phyloP scores from a whole-genome alignment of 2,888 invertebrate genomes.

The Microchrysa polita region DNA sequence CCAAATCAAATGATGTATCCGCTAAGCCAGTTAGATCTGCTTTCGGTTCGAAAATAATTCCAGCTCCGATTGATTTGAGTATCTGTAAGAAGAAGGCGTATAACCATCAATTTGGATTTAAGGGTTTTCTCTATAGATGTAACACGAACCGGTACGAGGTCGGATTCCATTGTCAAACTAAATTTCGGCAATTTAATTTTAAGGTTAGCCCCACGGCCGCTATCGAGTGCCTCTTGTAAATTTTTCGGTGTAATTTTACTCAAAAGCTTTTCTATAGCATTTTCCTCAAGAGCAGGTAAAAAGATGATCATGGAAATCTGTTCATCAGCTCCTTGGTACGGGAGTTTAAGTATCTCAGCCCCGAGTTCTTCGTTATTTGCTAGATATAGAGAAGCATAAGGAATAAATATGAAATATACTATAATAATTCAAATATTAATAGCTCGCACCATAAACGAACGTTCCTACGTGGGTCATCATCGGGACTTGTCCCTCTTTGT shows the following conservation, averaged over 20 bases:
- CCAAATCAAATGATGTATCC: conserved; percentile 66
- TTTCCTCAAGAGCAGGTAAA: conserved; percentile 76
- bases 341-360: conserved; percentile 84
- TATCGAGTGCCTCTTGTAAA: conserved; percentile 72
- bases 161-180: conserved; percentile 78
- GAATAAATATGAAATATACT: background rate
- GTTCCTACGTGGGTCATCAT: conserved; percentile 91
- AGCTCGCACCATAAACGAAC: conserved; percentile 78
- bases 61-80: conserved; percentile 75
- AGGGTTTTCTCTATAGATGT: too few relatives aligned
- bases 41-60: conserved; percentile 70
- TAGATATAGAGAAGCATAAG: conserved; percentile 64
- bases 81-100: conserved; percentile 64
- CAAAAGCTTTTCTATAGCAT: conserved; percentile 75
- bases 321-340: conserved; percentile 78
- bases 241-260: conserved; percentile 75
- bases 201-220: conserved; percentile 75
- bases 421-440: conserved; percentile 1
- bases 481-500: conserved; percentile 76
- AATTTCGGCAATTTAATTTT: conserved; percentile 85
- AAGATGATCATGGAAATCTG: conserved; percentile 86
- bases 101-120: too few relatives aligned
- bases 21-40: conserved; percentile 72
- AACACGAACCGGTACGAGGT: conserved; percentile 73
- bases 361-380: conserved; percentile 80